Base-by-base conservation (phyloP, 2,113 vertebrate species). In the Chloebia gouldiae region DNA sequence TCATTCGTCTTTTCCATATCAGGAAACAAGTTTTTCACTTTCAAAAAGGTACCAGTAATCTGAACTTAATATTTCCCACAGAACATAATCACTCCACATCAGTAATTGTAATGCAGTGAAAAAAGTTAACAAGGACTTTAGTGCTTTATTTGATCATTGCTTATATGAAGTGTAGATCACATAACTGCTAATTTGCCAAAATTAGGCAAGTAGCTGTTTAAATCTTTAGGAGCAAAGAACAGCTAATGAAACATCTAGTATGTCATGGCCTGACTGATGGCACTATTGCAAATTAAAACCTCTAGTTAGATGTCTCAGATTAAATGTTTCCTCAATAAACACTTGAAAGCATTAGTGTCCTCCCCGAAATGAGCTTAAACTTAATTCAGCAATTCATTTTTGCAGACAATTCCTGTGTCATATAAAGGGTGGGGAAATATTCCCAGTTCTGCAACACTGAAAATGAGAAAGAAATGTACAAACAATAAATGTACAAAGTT, bases 171-270 rank as follows among this genome's bases (percentile, higher is more conserved):
- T 91, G 53, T 86, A 94, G 49, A 82, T 80, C 50, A 53, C 40
- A 13, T 96, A 81, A 68, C 61, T 96, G 90, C 68, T 88, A 93
- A 35, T 90, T 93, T 73, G 23, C 80, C 94, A 91, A 86, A 96
- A 97, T 94, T 93, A 95, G 81, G 72, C 89, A 97, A 95, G 81
- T 87, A 96, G 81, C 88, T 96, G 75, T 95, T 95, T 95, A 92
- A 92, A 77, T 90, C 80, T 95, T 92, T 44, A 94, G 81, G 70
- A 92, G 73, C 80, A 18, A 60, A 53, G 21, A 30, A 35, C 40
- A 81, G 45, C 18, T 49, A 61, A 44, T 47, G 11, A 69, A 80
- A 80, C 11, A 51, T 42, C 8, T 64, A 49, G 11, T 50, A 10
- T 14, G 10, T 68, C 42, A 10, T n/a, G 25, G 13, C 20, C 42